Conservation (phyloP, 2,888 invertebrate species). For the Leistus spinibarbis region DNA sequence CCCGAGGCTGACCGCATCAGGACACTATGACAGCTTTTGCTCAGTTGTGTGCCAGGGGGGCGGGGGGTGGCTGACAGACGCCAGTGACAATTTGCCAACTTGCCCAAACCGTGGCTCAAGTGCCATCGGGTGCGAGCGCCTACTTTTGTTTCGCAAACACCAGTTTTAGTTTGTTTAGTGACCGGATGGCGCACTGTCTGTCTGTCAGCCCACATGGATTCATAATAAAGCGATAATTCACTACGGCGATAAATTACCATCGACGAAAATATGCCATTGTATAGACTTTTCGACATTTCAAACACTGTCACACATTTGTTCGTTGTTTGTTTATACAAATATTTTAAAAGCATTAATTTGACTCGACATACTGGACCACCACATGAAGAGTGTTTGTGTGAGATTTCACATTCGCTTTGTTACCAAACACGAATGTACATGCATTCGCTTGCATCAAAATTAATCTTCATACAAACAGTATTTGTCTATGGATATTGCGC, state of each 20-base stretch:
- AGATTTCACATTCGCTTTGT: neutral
- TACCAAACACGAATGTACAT: neutral
- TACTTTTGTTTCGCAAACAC: neutral
- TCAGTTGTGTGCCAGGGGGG: neutral
- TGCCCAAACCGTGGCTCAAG: neutral
- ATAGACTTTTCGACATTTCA: neutral
- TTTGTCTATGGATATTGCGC: neutral
- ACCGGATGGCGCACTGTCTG: neutral
- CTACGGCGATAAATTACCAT: neutral
- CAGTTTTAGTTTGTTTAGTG: neutral
- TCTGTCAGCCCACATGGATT: neutral
- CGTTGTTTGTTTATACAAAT: neutral
- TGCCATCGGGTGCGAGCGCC: neutral
- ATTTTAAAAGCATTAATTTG: neutral
- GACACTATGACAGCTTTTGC: conserved; percentile 7
- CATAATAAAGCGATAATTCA: neutral
- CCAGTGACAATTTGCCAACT: conserved; percentile 3
- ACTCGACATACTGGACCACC: neutral
- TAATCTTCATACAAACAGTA: neutral
- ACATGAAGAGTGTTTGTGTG: neutral
- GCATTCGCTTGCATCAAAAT: no score
- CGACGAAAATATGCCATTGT: neutral
- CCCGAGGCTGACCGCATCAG: conserved; percentile 4
- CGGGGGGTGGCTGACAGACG: neutral
- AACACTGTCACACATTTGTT: neutral